phyloP scores from a whole-genome alignment of 2,888 invertebrate species.

The Chesias legatella region DNA sequence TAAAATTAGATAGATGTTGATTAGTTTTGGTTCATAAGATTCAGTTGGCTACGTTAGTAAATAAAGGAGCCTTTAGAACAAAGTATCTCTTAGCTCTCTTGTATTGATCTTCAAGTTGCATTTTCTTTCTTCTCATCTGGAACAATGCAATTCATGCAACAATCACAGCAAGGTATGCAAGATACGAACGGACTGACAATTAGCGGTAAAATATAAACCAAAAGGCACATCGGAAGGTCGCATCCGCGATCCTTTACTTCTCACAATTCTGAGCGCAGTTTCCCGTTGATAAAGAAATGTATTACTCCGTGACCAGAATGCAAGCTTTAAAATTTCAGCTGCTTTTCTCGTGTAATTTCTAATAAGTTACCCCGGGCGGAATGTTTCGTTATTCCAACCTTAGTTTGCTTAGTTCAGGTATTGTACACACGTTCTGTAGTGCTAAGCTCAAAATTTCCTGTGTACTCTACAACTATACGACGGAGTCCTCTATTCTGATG shows the following conservation, averaged over 20 bases:
- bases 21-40: too few species aligned
- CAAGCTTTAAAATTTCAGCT: background rate
- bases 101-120: too few species aligned
- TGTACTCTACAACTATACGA: background rate
- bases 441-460: constrained; percentile 3
- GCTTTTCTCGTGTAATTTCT: constrained; percentile 2
- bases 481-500: too few species aligned
- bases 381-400: constrained; percentile 6
- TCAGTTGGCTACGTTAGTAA: too few species aligned
- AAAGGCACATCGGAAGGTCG: constrained; percentile 34
- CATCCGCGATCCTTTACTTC: too few species aligned
- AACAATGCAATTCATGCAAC: constrained; percentile 42
- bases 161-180: constrained; percentile 44
- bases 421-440: constrained; percentile 2
- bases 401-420: constrained; percentile 1
- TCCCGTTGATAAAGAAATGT: background rate
- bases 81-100: too few species aligned
- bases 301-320: constrained; percentile 3
- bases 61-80: too few species aligned
- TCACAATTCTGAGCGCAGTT: constrained; percentile 2
- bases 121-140: constrained; percentile 31
- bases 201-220: constrained; percentile 39
- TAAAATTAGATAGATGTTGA: too few species aligned
- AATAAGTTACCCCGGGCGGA: constrained; percentile 1
- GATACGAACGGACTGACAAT: constrained; percentile 46